Conservation (phyloP, 2,888 invertebrate genomes). For the Himalopsyche japonica region DNA sequence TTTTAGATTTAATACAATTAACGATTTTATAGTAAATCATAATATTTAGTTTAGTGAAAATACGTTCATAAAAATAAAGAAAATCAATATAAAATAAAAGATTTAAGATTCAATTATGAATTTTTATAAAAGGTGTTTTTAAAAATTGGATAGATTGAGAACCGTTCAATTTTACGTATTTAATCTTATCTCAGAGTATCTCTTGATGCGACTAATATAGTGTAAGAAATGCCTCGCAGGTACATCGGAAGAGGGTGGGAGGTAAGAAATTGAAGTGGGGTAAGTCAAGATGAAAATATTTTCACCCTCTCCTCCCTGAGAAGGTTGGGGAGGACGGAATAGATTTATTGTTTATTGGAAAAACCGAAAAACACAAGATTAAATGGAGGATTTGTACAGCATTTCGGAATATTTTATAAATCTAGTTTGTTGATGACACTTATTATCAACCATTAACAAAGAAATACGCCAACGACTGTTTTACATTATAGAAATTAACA, state of each 20-base stretch:
- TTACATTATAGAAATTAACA: too few species aligned
- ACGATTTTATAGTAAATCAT: too few species aligned
- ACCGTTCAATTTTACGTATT: not conserved
- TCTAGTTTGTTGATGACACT: too few species aligned
- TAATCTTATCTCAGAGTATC: not conserved
- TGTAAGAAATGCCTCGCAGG: not conserved
- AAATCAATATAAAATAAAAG: too few species aligned
- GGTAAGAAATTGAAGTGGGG: not conserved
- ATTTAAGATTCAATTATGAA: too few species aligned
- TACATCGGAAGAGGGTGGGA: not conserved
- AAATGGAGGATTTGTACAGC: not conserved
- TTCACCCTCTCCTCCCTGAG: not conserved
- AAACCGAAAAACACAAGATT: not conserved
- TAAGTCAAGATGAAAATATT: conserved; percentile 6
- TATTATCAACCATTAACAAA: too few species aligned
- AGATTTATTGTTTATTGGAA: conserved; percentile 11
- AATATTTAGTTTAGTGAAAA: too few species aligned
- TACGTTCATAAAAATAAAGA: too few species aligned
- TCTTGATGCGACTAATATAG: not conserved
- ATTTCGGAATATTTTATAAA: not conserved
- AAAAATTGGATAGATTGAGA: not conserved
- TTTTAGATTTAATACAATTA: too few species aligned
- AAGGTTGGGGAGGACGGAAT: not conserved
- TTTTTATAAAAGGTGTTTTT: too few species aligned
- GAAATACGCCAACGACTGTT: too few species aligned